Evolutionary conservation across 2,113 vertebrate genomes (phyloP).

Genomic region (Bettongia penicillata): DNA sequence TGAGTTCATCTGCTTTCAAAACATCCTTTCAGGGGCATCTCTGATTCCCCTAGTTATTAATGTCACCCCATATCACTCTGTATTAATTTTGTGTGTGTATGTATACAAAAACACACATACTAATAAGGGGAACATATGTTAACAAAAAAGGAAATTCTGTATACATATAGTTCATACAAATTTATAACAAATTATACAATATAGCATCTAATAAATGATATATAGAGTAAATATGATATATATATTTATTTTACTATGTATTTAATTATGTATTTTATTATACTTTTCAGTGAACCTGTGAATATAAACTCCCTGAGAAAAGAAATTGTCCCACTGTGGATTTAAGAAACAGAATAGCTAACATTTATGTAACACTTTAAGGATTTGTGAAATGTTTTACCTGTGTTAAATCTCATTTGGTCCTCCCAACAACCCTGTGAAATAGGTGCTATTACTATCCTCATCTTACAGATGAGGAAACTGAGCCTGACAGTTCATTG

Average conservation of each 20-base stretch:
- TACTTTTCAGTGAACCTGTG: background rate
- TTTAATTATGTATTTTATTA: background rate
- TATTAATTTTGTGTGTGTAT: background rate
- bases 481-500: background rate
- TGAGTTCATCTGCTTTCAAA: background rate
- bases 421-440: background rate
- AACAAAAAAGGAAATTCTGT: background rate
- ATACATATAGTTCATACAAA: background rate
- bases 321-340: background rate
- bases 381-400: background rate
- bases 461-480: background rate
- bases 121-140: background rate
- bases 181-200: background rate
- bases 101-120: background rate
- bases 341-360: background rate
- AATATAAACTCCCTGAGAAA: background rate
- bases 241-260: background rate
- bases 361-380: background rate
- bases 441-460: background rate
- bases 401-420: background rate
- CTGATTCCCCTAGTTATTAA: background rate
- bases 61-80: background rate
- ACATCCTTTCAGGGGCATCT: background rate
- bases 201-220: background rate
- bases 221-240: background rate